Base-by-base conservation (phyloP, 2,113 vertebrate genomes). In the Calidris pugnax region DNA sequence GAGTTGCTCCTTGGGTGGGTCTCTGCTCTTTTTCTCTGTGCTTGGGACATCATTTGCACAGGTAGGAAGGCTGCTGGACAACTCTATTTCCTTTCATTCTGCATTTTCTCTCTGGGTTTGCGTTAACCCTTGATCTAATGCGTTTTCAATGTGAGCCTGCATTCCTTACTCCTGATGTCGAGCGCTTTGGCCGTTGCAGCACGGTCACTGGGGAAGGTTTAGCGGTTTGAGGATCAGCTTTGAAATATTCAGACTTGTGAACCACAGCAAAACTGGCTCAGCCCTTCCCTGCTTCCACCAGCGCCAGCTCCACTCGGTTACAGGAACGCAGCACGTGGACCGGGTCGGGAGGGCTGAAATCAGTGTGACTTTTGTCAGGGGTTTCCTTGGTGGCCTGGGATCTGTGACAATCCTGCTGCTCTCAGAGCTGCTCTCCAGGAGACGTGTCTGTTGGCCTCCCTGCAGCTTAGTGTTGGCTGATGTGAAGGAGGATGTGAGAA, bases 361-460 rank as follows among this genome's bases (percentile, higher is more conserved):
- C 37, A 33, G 0, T 3, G 22, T 14, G 89, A 64, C 57, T 89
- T 87, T 62, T 41, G 10, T 26, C 17, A 41, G 69, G 78, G 28
- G 43, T 66, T 57, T 68, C 39, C 20, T 69, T 32, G 74, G 81
- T 78, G 50, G 39, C 53, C 55, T 43, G 35, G 87, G 13, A 64
- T 7, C 26, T 72, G 27, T 5, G 37, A 27, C 1, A 1, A 23
- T 15, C 26, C 74, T 74, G 50, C 51, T 81, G 57, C 50, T 12
- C 2, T 5, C n/a, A 15, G 51, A 78, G 32, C 26, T 3, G 4
- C n/a, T 30, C 20, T 39, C 63, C 17, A 43, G 66, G n/a, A 41
- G 10, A 32, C 0, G 1, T 30, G n/a, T 21, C 66, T 3, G 1
- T 18, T 24, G 23, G 12, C 33, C 14, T 77, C n/a, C 20, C n/a